Evolutionary conservation across 2,888 invertebrate species (phyloP).

Genomic region (Philereme vetulata): DNA sequence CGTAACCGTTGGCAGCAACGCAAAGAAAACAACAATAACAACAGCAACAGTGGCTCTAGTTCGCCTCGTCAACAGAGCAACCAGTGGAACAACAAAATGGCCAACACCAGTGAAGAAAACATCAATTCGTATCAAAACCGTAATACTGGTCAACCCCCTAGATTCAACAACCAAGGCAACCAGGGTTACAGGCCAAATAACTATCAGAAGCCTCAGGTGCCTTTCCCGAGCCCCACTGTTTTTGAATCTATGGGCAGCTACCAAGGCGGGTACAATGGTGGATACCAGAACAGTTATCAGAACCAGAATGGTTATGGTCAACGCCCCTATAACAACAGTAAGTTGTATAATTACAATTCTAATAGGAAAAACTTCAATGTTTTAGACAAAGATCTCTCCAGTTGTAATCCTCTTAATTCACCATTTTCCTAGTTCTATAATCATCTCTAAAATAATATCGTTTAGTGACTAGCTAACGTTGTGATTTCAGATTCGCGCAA

Average conservation of each 20-base stretch:
- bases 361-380: too few relatives aligned
- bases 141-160: conserved; percentile 72
- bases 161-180: conserved; percentile 76
- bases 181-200: conserved; percentile 71
- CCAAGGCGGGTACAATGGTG: conserved; percentile 80
- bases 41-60: conserved; percentile 73
- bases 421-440: too few relatives aligned
- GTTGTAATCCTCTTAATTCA: too few relatives aligned
- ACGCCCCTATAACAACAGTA: conserved; percentile 74
- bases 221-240: conserved; percentile 83
- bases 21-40: conserved; percentile 73
- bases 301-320: conserved; percentile 77
- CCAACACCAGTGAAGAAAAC: conserved; percentile 60
- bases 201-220: conserved; percentile 78
- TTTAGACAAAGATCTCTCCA: too few relatives aligned
- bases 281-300: conserved; percentile 80
- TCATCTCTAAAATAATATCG: not conserved
- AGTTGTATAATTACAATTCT: conserved; percentile 40
- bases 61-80: conserved; percentile 81
- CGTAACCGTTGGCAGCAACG: conserved; percentile 86
- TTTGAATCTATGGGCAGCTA: conserved; percentile 84
- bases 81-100: conserved; percentile 81
- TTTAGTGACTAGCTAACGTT: conserved; percentile 6
- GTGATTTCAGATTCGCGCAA: conserved; percentile 62
- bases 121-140: conserved; percentile 69